phyloP scores from a whole-genome alignment of 2,888 invertebrate genomes.

The Pristionchus arcanus region DNA sequence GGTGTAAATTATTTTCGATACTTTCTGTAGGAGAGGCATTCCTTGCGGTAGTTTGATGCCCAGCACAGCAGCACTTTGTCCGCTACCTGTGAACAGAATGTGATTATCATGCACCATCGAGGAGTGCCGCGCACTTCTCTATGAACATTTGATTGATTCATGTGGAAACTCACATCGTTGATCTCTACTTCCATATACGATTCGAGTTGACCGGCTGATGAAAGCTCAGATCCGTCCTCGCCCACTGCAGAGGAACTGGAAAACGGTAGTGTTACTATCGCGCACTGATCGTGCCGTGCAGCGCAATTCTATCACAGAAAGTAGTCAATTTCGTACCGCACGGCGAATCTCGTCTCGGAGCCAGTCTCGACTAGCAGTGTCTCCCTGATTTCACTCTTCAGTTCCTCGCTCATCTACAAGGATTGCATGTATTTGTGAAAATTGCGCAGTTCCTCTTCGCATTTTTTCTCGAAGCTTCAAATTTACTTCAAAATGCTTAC shows the following conservation, averaged over 20 bases:
- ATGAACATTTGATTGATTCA: too few species aligned
- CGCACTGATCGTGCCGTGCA: background rate
- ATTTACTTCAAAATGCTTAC: background rate
- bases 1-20: too few species aligned
- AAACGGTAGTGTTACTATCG: background rate
- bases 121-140: slow-evolving; percentile 3
- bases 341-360: slow-evolving; percentile 25
- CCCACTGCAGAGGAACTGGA: slow-evolving; percentile 83
- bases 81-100: slow-evolving; percentile 61
- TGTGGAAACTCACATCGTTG: slow-evolving; percentile 75
- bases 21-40: slow-evolving; percentile 89
- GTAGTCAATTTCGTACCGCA: background rate
- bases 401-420: slow-evolving; percentile 24
- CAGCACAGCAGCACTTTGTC: slow-evolving; percentile 86
- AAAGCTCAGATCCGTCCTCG: slow-evolving; percentile 89
- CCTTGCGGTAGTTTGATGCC: slow-evolving; percentile 88
- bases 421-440: background rate
- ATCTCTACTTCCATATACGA: slow-evolving; percentile 85
- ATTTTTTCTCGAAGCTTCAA: background rate
- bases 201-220: slow-evolving; percentile 90
- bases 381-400: background rate
- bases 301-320: too few species aligned
- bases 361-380: slow-evolving; percentile 27
- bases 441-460: background rate
- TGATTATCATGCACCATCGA: background rate